Percentiles rank a stretch among this genome's conserved stretches.
phyloP scores from a whole-genome alignment of 35 echinoderm and acorn worm species.

The Anneissia japonica region DNA sequence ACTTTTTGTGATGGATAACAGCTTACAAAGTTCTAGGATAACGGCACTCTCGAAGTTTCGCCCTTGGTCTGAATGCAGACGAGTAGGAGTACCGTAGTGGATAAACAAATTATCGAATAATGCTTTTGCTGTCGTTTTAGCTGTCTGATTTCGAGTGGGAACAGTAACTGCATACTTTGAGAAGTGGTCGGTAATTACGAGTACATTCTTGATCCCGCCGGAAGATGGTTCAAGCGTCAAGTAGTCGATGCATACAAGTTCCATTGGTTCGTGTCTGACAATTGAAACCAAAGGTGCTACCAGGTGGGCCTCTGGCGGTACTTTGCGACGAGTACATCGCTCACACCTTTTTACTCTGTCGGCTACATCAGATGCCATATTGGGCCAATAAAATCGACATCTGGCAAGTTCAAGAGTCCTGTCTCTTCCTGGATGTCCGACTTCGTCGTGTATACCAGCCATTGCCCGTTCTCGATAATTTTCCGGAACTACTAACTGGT shows the following conservation, averaged over 20 bases:
- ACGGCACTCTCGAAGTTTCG: slow-evolving; percentile 9
- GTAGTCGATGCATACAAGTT: neutral
- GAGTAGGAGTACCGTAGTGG: too few relatives aligned
- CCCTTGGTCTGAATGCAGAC: too few relatives aligned
- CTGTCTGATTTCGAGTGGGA: neutral
- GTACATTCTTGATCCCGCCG: neutral
- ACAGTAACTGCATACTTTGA: neutral
- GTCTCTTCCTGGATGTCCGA: slow-evolving; percentile 10
- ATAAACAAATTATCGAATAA: neutral
- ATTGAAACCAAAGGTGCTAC: slow-evolving; percentile 31
- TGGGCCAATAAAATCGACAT: slow-evolving; percentile 4
- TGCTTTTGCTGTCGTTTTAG: neutral
- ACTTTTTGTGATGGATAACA: slow-evolving; percentile 23
- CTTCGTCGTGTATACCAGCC: slow-evolving; percentile 8
- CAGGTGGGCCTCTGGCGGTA: too few relatives aligned
- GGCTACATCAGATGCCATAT: neutral
- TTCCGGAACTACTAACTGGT: slow-evolving; percentile 14
- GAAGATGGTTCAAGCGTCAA: neutral
- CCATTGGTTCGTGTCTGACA: slow-evolving; percentile 1
- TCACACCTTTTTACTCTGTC: too few relatives aligned
- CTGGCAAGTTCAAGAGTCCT: slow-evolving; percentile 24
- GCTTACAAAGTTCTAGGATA: slow-evolving; percentile 48
- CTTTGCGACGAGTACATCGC: too few relatives aligned
- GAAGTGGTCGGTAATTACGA: neutral
- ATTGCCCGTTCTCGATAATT: neutral